These are phyloP conservation scores for Cyanoramphus novaezelandiae DNA, from an alignment of 2,113 vertebrate species.

Conservation along the genomic window DNA sequence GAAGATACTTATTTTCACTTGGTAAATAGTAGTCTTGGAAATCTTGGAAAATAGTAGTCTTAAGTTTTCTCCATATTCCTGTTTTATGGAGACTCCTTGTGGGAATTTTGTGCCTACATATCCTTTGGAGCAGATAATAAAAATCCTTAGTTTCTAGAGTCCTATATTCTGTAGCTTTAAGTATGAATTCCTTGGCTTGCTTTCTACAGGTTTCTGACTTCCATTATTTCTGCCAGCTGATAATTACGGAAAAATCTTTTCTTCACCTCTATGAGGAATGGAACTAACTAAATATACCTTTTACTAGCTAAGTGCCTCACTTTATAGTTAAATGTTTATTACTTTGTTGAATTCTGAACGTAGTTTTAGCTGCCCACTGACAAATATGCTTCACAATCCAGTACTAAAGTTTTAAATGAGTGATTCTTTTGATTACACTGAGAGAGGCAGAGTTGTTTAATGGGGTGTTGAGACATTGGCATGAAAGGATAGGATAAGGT, in stretches of 20 bases:
- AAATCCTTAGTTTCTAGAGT: not conserved
- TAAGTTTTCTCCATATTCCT: not conserved
- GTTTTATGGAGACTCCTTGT: not conserved
- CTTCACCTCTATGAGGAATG: not conserved
- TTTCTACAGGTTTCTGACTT: not conserved
- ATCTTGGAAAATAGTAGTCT: not conserved
- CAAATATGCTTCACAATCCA: not conserved
- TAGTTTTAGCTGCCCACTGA: not conserved
- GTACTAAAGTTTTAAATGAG: not conserved
- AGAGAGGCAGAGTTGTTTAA: not conserved
- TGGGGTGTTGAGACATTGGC: not conserved
- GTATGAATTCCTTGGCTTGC: not conserved
- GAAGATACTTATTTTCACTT: not conserved
- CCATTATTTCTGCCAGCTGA: not conserved
- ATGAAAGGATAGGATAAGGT: not conserved
- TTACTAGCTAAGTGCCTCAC: not conserved
- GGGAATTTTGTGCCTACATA: not conserved
- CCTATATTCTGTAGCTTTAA: not conserved
- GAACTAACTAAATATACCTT: not conserved
- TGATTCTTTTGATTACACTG: not conserved
- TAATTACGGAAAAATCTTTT: not conserved
- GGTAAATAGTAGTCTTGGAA: not conserved
- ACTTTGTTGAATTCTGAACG: not conserved
- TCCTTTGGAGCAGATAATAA: not conserved
- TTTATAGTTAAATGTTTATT: not conserved